Evolutionary conservation across 1,140 invertebrate species (phyloP).

Genomic region (Mizuhopecten yessoensis): DNA sequence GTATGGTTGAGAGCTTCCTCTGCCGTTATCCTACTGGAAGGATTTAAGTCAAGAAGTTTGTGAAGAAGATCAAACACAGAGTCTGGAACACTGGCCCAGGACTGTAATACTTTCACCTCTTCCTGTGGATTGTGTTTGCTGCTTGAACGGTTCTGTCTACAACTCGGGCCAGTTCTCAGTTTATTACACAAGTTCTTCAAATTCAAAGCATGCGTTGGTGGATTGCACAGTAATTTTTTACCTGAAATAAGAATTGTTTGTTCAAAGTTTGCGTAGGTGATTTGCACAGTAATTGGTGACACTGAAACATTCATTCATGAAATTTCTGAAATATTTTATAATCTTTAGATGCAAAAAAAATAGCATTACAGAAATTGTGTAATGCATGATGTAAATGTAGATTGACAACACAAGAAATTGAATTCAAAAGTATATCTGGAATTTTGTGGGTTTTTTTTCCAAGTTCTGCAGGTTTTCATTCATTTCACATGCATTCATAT

Average conservation of each 20-base stretch:
- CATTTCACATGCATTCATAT: too few species aligned
- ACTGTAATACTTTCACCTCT: constrained; percentile 44
- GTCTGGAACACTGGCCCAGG: constrained; percentile 75
- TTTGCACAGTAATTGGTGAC: neutral
- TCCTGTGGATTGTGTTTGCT: constrained; percentile 50
- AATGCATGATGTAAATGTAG: too few species aligned
- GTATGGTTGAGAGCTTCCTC: constrained; percentile 79
- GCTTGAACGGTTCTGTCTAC: constrained; percentile 51
- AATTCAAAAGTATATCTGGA: too few species aligned
- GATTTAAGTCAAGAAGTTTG: constrained; percentile 81
- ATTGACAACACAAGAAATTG: too few species aligned
- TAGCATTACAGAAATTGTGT: too few species aligned
- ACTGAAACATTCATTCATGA: too few species aligned
- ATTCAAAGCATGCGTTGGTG: constrained; percentile 84
- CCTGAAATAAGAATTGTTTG: constrained; percentile 75
- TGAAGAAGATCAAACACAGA: constrained; percentile 79
- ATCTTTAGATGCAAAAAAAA: too few species aligned
- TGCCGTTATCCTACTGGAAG: constrained; percentile 80
- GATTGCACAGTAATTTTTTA: constrained; percentile 86
- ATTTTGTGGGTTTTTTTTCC: too few species aligned
- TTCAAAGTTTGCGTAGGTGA: neutral
- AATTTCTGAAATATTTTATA: too few species aligned
- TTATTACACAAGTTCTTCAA: constrained; percentile 79
- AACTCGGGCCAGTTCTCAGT: constrained; percentile 63
- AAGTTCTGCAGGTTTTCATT: too few species aligned